Evolutionary conservation across 2,113 vertebrate genomes (phyloP).

Genomic region (Erpornis zantholeuca): DNA sequence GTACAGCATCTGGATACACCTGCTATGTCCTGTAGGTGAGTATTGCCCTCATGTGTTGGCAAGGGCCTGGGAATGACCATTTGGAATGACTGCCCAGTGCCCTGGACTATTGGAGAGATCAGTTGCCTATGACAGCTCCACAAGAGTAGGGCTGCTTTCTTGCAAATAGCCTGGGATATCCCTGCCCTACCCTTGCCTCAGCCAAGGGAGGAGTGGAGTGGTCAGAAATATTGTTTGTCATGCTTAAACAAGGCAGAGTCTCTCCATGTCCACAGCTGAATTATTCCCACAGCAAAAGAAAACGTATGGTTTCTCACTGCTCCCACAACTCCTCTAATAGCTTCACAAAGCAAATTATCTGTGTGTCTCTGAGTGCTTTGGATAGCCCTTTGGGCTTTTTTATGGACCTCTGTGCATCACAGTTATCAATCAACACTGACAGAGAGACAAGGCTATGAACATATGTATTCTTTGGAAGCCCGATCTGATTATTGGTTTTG

Average conservation of each 20-base stretch:
- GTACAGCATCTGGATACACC: neutral
- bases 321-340: neutral
- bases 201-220: neutral
- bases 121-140: neutral
- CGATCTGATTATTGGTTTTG: neutral
- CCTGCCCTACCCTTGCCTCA: neutral
- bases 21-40: rapidly evolving
- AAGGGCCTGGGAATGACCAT: neutral
- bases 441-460: constrained; percentile 10
- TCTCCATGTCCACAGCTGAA: neutral
- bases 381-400: neutral
- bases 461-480: neutral
- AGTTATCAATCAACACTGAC: neutral
- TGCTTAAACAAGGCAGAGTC: neutral
- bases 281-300: neutral
- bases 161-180: neutral
- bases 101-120: neutral
- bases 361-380: neutral
- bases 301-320: neutral
- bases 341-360: neutral
- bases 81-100: neutral
- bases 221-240: neutral
- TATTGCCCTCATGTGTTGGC: neutral
- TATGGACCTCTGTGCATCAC: neutral
- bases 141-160: neutral